Percentiles rank a stretch among this genome's conserved stretches.
Evolutionary conservation across 2,797 vertebrate genomes (phyloP).

Genomic region (Acomys russatus): DNA sequence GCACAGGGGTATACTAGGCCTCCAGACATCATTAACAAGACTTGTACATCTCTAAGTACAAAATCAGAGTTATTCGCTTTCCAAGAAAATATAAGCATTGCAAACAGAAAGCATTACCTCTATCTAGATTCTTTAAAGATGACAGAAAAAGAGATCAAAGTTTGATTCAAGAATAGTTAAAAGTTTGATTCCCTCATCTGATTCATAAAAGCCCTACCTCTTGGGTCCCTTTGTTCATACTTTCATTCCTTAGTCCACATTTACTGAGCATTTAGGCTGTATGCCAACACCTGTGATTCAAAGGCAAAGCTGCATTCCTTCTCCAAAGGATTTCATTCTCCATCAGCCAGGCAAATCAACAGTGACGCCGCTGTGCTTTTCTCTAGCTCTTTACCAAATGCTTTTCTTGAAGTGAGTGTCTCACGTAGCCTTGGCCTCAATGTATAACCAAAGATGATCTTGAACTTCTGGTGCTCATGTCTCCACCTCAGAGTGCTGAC

Average conservation of each 20-base stretch:
- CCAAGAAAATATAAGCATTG: slow-evolving; percentile 14
- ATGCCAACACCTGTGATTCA: neutral
- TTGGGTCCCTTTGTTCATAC: neutral
- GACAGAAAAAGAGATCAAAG: neutral
- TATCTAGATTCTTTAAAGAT: neutral
- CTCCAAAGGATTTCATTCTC: neutral
- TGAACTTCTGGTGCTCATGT: neutral
- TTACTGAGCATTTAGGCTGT: neutral
- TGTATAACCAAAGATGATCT: neutral
- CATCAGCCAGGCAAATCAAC: neutral
- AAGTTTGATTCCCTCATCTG: neutral
- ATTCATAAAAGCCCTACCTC: neutral
- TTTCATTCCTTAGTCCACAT: slow-evolving; percentile 28
- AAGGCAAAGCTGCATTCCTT: slow-evolving; percentile 12
- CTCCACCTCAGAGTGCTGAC: neutral
- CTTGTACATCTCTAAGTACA: slow-evolving; percentile 2
- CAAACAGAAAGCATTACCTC: slow-evolving; percentile 23
- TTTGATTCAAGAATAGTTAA: neutral
- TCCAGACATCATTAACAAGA: neutral
- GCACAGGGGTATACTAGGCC: neutral
- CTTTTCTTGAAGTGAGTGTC: neutral
- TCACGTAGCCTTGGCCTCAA: neutral
- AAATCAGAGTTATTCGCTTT: neutral
- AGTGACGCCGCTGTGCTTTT: neutral
- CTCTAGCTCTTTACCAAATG: neutral